Evolutionary conservation across 2,797 vertebrate species (phyloP).

Genomic region (Oceanodroma leucorhoa): DNA sequence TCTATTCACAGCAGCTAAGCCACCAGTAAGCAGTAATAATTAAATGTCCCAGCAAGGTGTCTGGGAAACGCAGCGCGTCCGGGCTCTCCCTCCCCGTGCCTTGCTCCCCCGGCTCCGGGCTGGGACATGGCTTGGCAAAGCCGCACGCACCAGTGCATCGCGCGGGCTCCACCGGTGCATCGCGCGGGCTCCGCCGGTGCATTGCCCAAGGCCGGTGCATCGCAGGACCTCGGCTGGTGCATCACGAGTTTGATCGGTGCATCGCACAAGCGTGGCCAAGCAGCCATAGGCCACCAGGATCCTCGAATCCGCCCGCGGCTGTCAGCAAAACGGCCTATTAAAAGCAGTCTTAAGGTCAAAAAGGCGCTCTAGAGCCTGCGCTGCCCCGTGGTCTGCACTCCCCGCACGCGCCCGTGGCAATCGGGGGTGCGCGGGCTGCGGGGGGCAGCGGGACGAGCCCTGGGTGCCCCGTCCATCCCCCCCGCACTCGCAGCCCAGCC

Average conservation of each 20-base stretch:
- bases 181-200: rapidly evolving
- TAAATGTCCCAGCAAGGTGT: too few relatives aligned
- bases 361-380: not conserved
- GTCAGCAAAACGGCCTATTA: not conserved
- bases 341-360: not conserved
- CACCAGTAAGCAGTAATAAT: not conserved
- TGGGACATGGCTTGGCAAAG: not conserved
- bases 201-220: too few relatives aligned
- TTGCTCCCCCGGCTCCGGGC: too few relatives aligned
- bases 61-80: not conserved
- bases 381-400: rapidly evolving
- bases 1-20: too few relatives aligned
- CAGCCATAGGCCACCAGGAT: not conserved
- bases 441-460: not conserved
- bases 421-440: rapidly evolving
- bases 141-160: not conserved
- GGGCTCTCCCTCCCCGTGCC: not conserved
- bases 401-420: rapidly evolving
- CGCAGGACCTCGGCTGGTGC: not conserved
- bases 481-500: rapidly evolving
- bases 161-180: rapidly evolving
- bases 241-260: too few relatives aligned
- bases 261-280: not conserved
- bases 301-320: not conserved
- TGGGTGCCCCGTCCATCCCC: too few relatives aligned